A percentile compares a stretch with the other conserved stretches of the same genome.
phyloP scores from a whole-genome alignment of 2,888 invertebrate genomes.

The Endomychus coccineus region DNA sequence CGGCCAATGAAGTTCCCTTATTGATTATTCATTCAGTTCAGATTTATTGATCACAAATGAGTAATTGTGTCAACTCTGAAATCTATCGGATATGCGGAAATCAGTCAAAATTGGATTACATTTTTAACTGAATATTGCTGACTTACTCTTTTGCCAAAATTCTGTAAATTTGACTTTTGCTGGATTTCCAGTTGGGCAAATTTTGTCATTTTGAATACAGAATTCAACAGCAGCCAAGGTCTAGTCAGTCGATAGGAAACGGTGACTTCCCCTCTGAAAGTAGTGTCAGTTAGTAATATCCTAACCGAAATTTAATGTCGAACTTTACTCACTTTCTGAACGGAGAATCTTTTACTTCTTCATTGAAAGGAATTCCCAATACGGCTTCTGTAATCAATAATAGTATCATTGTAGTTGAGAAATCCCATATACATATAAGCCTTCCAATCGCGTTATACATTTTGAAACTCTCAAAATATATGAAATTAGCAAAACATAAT shows the following conservation, averaged over 20 bases:
- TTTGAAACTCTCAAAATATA: no score
- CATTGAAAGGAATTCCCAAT: slow-evolving; percentile 45
- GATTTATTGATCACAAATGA: no score
- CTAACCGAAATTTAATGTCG: no score
- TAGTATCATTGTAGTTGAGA: no score
- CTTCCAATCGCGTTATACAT: no score
- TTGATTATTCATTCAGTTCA: no score
- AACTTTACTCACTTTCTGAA: slow-evolving; percentile 45
- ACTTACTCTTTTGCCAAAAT: slow-evolving; percentile 43
- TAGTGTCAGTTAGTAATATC: slow-evolving; percentile 5
- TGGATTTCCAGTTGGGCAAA: slow-evolving; percentile 46
- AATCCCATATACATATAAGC: no score
- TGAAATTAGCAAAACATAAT: no score
- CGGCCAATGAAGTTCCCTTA: no score
- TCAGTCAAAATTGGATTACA: neutral
- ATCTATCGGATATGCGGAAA: neutral
- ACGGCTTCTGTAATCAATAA: slow-evolving; percentile 44
- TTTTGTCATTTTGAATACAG: slow-evolving; percentile 48
- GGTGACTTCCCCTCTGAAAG: slow-evolving; percentile 48
- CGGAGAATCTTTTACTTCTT: slow-evolving; percentile 44
- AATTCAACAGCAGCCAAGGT: slow-evolving; percentile 53
- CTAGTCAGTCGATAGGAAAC: slow-evolving; percentile 46
- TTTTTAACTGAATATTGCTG: neutral
- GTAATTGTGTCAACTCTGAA: no score
- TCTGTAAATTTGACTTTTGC: slow-evolving; percentile 46